A percentile compares a stretch with the other conserved stretches of the same genome.
Evolutionary conservation across 2,797 vertebrate species (phyloP).

Genomic region (Jordanella pulchra): DNA sequence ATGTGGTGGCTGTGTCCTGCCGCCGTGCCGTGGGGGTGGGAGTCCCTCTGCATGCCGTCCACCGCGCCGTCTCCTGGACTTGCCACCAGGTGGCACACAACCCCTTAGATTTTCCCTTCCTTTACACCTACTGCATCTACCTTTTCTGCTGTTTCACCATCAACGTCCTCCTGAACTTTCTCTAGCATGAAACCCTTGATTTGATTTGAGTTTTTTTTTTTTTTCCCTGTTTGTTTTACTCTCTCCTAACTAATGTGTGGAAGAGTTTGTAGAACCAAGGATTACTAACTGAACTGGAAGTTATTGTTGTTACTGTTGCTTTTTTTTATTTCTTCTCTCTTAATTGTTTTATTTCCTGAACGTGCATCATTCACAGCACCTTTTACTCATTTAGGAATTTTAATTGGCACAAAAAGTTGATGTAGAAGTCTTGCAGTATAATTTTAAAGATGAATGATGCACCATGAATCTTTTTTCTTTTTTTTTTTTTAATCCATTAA

Average conservation of each 20-base stretch:
- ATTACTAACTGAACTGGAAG: slow-evolving; percentile 38
- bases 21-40: slow-evolving; percentile 79
- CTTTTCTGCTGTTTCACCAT: slow-evolving; percentile 82
- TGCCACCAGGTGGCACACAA: slow-evolving; percentile 89
- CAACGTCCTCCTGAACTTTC: slow-evolving; percentile 78
- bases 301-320: slow-evolving; percentile 31
- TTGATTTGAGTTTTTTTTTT: slow-evolving; percentile 5
- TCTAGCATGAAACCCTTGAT: slow-evolving; percentile 72
- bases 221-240: slow-evolving; percentile 28
- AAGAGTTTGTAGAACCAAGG: slow-evolving; percentile 50
- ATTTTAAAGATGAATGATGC: slow-evolving; percentile 48
- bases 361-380: slow-evolving; percentile 50
- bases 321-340: slow-evolving; percentile 35
- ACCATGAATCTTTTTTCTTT: slow-evolving; percentile 45
- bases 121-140: slow-evolving; percentile 85
- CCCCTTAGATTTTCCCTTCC: slow-evolving; percentile 91
- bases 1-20: slow-evolving; percentile 69
- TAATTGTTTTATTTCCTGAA: slow-evolving; percentile 46
- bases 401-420: slow-evolving; percentile 27
- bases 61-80: slow-evolving; percentile 84
- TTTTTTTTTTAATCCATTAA: slow-evolving; percentile 34
- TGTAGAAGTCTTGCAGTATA: slow-evolving; percentile 11
- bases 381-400: slow-evolving; percentile 8
- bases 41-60: slow-evolving; percentile 80
- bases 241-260: slow-evolving; percentile 38